Evolutionary conservation across 2,113 vertebrate genomes (phyloP).

Genomic region (Sapayoa aenigma): DNA sequence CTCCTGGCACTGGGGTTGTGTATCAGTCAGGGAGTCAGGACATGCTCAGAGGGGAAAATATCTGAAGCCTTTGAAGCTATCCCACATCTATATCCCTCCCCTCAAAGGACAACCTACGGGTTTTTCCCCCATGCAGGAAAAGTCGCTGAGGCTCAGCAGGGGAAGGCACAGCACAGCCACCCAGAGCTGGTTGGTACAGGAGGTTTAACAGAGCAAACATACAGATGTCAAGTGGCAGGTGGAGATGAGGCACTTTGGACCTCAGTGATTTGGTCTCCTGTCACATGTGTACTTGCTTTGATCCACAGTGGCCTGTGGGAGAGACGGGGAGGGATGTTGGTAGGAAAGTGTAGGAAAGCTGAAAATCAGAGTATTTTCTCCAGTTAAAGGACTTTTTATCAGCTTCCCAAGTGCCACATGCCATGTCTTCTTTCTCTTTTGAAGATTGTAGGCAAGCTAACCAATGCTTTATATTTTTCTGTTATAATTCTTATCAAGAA

Average conservation of each 20-base stretch:
- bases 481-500: not conserved
- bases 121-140: not conserved
- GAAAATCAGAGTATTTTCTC: not conserved
- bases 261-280: rapidly evolving
- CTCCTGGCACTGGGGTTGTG: rapidly evolving
- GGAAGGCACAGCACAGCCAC: rapidly evolving
- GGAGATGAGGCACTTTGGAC: not conserved
- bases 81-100: not conserved
- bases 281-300: not conserved
- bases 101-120: not conserved
- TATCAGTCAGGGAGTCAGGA: not conserved
- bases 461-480: not conserved
- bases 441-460: not conserved
- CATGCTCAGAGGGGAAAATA: rapidly evolving
- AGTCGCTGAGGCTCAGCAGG: rapidly evolving
- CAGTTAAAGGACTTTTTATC: not conserved
- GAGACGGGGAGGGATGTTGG: not conserved
- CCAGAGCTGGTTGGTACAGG: rapidly evolving
- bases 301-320: not conserved
- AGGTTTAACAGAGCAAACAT: not conserved
- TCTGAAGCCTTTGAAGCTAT: not conserved
- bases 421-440: not conserved
- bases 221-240: not conserved
- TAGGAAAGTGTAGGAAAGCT: not conserved
- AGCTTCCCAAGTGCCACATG: not conserved